Conservation (phyloP, 1,140 invertebrate species). For the Sycobia sp. region DNA sequence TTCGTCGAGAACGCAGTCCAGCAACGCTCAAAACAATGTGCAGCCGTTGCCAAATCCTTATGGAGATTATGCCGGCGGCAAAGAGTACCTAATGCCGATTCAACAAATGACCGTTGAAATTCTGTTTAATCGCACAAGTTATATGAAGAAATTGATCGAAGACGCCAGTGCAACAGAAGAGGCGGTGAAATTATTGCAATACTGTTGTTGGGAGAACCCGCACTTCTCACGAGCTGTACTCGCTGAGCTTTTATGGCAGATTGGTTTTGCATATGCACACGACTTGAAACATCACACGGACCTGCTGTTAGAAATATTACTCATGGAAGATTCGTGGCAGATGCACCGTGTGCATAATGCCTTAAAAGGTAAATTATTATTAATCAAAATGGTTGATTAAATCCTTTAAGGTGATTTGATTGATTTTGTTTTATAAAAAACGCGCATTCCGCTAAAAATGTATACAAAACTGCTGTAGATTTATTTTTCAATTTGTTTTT, state of each 20-base stretch:
- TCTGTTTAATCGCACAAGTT: constrained; percentile 80
- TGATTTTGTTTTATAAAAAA: background rate
- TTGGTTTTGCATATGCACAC: constrained; percentile 93
- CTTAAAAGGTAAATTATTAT: constrained; percentile 76
- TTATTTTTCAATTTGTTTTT: no score
- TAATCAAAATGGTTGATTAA: no score
- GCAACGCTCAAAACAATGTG: constrained; percentile 60
- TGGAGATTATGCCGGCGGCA: constrained; percentile 70
- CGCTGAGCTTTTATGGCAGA: constrained; percentile 90
- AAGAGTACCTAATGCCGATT: constrained; percentile 76
- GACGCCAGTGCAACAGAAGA: constrained; percentile 92
- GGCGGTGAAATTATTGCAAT: constrained; percentile 85
- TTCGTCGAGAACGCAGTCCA: constrained; percentile 76
- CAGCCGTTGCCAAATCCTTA: constrained; percentile 81
- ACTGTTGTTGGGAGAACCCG: constrained; percentile 96
- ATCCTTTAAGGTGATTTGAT: background rate
- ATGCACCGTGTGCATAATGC: constrained; percentile 90
- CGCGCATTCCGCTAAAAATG: background rate
- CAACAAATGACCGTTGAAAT: constrained; percentile 79
- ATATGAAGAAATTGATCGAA: constrained; percentile 95
- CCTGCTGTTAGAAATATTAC: constrained; percentile 81
- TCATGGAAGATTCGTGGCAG: constrained; percentile 96
- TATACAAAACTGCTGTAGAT: no score
- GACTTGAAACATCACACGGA: constrained; percentile 92
- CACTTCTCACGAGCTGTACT: constrained; percentile 87